These are phyloP conservation scores for Mesorhabditis sp. DNA, from an alignment of 2,888 invertebrate genomes.

Conservation along the genomic window DNA sequence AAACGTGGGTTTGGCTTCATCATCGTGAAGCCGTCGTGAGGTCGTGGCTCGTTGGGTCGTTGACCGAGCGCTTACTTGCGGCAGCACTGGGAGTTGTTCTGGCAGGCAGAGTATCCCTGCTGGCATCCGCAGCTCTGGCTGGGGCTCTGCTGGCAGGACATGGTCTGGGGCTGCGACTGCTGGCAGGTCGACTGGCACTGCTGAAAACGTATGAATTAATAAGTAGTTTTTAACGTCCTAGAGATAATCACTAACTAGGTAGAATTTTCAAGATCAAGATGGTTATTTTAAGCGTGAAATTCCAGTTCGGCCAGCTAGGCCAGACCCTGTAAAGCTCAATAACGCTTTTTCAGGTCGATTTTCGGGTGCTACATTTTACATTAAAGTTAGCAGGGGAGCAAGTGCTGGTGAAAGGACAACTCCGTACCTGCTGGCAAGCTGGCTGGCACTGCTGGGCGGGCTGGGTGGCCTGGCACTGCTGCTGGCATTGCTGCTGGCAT, in stretches of 20 bases:
- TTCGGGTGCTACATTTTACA: no score
- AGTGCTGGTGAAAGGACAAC: neutral
- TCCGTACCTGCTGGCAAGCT: constrained; percentile 12
- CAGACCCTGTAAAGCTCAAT: no score
- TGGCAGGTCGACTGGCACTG: constrained; percentile 2
- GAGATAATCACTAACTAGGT: no score
- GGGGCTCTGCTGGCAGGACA: neutral
- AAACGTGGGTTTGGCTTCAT: no score
- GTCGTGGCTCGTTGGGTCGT: no score
- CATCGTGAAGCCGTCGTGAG: no score
- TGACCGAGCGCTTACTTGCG: neutral
- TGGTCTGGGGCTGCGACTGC: neutral
- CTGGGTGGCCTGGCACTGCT: constrained; percentile 17
- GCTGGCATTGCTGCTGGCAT: constrained; percentile 23
- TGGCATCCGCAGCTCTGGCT: neutral
- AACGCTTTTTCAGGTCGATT: no score
- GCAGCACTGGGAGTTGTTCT: neutral
- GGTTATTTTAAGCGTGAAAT: no score
- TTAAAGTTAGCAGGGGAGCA: no score
- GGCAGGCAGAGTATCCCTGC: neutral
- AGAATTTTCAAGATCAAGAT: no score
- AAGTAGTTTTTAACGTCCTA: neutral
- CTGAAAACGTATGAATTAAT: neutral
- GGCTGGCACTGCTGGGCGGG: constrained; percentile 16
- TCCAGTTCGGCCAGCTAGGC: no score